Evolutionary conservation across 2,113 vertebrate species (phyloP).

Genomic region (Peromyscus leucopus): DNA sequence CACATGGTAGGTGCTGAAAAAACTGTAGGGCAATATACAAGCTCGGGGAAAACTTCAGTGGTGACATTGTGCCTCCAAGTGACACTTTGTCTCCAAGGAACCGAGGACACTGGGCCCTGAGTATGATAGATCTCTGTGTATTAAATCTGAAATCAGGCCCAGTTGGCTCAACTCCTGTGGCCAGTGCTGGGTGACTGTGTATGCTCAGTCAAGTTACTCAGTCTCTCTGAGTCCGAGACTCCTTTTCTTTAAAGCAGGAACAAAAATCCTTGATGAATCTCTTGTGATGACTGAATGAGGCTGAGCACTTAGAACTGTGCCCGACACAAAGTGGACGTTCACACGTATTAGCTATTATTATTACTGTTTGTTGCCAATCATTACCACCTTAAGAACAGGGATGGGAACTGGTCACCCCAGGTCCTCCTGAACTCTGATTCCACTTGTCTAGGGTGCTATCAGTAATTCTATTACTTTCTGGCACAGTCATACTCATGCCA

Average conservation of each 20-base stretch:
- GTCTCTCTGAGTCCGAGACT: conserved; percentile 22
- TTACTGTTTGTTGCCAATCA: background rate
- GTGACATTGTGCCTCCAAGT: background rate
- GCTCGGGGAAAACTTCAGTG: background rate
- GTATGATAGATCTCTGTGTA: background rate
- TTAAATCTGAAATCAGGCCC: background rate
- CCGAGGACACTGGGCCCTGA: background rate
- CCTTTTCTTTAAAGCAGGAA: background rate
- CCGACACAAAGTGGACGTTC: background rate
- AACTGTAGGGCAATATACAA: background rate
- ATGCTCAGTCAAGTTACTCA: background rate
- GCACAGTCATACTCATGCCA: background rate
- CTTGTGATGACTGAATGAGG: background rate
- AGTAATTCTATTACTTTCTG: conserved; percentile 39
- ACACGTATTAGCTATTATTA: background rate
- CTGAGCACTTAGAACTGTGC: background rate
- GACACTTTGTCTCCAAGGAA: background rate
- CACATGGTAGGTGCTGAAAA: background rate
- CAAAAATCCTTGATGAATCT: background rate
- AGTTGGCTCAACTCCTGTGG: background rate
- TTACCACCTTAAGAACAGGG: background rate
- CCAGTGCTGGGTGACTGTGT: background rate
- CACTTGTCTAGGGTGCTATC: background rate
- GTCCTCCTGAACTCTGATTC: background rate
- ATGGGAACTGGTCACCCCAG: background rate